A percentile compares a stretch with the other conserved stretches of the same genome.
Evolutionary conservation across 1,140 invertebrate genomes (phyloP).

Genomic region (Acromyrmex heyeri): DNA sequence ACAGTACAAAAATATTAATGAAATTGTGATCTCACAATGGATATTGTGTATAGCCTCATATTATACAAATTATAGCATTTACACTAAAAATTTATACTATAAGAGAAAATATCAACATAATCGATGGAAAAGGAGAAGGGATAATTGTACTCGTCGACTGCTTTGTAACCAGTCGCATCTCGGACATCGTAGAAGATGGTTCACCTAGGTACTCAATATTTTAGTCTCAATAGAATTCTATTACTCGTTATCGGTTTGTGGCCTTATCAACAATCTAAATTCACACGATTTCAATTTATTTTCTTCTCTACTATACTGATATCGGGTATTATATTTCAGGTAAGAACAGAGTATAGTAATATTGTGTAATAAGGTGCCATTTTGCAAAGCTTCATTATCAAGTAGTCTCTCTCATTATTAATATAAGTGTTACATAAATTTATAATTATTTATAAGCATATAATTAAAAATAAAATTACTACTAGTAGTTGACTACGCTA

Average conservation of each 20-base stretch:
- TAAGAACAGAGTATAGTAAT: not conserved
- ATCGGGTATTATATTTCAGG: conserved; percentile 14
- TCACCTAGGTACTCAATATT: not conserved
- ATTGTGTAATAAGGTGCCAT: not conserved
- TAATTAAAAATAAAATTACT: conserved; percentile 6
- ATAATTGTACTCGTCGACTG: not conserved
- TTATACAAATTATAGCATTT: conserved; percentile 11
- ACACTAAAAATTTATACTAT: not conserved
- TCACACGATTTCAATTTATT: not conserved
- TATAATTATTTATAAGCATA: not conserved
- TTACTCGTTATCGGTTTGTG: not conserved
- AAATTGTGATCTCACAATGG: too few species aligned
- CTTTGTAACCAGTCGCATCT: not conserved
- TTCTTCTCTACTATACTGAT: not conserved
- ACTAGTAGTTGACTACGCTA: not conserved
- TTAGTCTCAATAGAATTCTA: not conserved
- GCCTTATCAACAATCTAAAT: not conserved
- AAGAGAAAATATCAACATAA: not conserved
- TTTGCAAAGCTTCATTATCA: not conserved
- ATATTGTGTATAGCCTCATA: not conserved
- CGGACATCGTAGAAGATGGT: not conserved
- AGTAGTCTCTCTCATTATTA: not conserved
- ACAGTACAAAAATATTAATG: not conserved
- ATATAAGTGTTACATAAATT: not conserved
- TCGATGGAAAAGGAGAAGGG: not conserved